Evolutionary conservation across 2,113 vertebrate species (phyloP).

Genomic region (Gila orcuttii): DNA sequence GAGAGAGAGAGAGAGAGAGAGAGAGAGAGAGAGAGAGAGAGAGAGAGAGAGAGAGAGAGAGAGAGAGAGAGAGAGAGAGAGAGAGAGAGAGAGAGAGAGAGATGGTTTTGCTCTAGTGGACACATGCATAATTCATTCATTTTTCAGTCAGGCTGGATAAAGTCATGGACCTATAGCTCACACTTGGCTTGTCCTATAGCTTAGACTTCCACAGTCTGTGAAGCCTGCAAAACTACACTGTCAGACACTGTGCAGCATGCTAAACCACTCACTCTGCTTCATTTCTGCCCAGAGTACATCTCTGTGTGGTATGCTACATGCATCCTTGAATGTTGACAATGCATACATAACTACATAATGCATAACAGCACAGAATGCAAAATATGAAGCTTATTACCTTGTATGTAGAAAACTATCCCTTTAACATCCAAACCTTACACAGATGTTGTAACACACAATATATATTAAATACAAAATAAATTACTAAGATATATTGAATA

Average conservation of each 20-base stretch:
- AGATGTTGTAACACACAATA: background rate
- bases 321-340: conserved; percentile 14
- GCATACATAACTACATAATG: background rate
- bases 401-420: background rate
- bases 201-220: conserved; percentile 34
- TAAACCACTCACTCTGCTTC: background rate
- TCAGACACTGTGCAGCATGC: conserved; percentile 15
- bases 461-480: background rate
- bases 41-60: too few species aligned
- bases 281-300: background rate
- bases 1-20: too few species aligned
- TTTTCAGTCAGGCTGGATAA: conserved; percentile 43
- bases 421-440: background rate
- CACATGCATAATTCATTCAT: conserved; percentile 54
- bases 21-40: too few species aligned
- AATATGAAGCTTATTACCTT: background rate
- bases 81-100: background rate
- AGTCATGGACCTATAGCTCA: conserved; percentile 42
- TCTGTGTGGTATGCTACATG: background rate
- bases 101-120: conserved; percentile 27
- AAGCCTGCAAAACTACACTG: conserved; percentile 36
- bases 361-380: background rate
- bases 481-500: background rate
- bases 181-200: conserved; percentile 23
- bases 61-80: too few species aligned